These are phyloP conservation scores for Lycodopsis pacificus DNA, from an alignment of 2,797 vertebrate species.

Conservation along the genomic window DNA sequence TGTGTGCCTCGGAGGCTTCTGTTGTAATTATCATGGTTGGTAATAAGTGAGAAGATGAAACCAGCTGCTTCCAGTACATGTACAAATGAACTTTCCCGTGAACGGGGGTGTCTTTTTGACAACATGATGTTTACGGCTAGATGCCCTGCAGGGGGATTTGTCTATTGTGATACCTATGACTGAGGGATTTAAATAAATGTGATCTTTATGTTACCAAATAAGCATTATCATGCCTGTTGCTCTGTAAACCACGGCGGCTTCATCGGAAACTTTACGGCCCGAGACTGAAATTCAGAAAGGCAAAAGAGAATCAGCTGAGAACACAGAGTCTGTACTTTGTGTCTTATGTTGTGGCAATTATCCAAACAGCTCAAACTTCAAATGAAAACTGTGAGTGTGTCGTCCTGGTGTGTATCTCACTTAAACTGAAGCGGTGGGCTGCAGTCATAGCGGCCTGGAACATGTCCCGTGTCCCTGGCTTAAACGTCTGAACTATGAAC, in stretches of 20 bases:
- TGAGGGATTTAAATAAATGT: neutral
- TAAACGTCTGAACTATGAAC: neutral
- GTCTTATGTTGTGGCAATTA: neutral
- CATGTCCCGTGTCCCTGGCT: neutral
- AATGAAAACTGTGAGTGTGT: neutral
- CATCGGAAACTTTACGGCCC: neutral
- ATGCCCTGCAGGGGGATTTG: neutral
- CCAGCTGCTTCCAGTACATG: neutral
- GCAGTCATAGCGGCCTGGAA: constrained; percentile 5
- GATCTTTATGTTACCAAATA: constrained; percentile 1
- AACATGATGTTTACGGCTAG: neutral
- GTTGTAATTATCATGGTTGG: neutral
- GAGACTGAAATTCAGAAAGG: neutral
- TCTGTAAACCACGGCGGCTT: constrained; percentile 27
- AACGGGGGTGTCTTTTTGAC: constrained; percentile 2
- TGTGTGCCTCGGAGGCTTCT: neutral
- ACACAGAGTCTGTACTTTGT: neutral
- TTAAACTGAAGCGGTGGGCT: constrained; percentile 4
- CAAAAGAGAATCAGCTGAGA: constrained; percentile 20
- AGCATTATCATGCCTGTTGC: neutral
- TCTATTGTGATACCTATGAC: neutral
- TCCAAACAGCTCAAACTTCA: constrained; percentile 8
- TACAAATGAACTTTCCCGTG: constrained; percentile 1
- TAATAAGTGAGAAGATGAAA: neutral
- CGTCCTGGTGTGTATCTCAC: neutral